Evolutionary conservation across 1,140 invertebrate species (phyloP).

Genomic region (Eriosoma lanigerum): DNA sequence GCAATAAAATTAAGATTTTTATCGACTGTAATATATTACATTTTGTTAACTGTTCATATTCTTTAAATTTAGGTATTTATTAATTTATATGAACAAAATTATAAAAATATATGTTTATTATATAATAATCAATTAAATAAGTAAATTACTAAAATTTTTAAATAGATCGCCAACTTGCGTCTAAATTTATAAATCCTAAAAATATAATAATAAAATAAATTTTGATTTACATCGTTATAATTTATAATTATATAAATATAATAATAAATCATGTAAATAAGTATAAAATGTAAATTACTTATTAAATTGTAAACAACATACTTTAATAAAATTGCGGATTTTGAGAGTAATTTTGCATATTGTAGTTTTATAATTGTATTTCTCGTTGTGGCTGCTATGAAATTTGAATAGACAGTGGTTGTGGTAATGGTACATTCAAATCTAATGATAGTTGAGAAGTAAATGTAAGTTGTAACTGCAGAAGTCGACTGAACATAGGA

Average conservation of each 20-base stretch:
- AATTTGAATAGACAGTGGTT: background rate
- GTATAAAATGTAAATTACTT: background rate
- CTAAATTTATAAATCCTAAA: slow-evolving; percentile 3
- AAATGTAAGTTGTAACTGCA: too few species aligned
- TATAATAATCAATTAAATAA: background rate
- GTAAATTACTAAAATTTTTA: background rate
- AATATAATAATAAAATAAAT: too few species aligned
- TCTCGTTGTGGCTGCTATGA: background rate
- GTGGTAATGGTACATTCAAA: background rate
- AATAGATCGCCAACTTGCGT: background rate
- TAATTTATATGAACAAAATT: too few species aligned
- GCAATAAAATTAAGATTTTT: slow-evolving; percentile 8
- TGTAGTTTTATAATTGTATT: background rate
- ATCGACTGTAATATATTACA: background rate
- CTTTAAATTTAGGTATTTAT: too few species aligned
- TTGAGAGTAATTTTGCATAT: background rate
- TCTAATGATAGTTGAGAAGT: too few species aligned
- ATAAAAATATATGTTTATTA: background rate
- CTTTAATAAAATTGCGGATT: background rate
- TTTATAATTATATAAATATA: slow-evolving; percentile 17
- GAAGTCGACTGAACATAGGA: background rate
- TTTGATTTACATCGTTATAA: too few species aligned
- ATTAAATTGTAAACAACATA: background rate
- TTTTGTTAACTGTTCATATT: too few species aligned
- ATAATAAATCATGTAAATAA: slow-evolving; percentile 3